Evolutionary conservation across 53 echinoderm and acorn worm genomes (phyloP).

Genomic region (Henricia sp.): DNA sequence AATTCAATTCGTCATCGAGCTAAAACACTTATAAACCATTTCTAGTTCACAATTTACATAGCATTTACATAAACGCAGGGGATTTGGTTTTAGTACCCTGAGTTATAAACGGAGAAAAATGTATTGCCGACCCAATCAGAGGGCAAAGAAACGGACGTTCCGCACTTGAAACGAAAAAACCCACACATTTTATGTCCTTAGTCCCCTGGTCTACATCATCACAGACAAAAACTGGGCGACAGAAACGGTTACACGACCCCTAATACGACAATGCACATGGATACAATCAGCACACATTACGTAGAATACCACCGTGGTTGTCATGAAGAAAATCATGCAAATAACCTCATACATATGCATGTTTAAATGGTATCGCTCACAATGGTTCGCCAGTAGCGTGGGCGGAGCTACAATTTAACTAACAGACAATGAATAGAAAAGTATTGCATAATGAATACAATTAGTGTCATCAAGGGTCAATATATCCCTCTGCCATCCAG

Average conservation of each 20-base stretch:
- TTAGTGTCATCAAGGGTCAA: constrained; percentile 37
- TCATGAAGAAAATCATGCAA: too few relatives aligned
- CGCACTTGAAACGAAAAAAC: neutral
- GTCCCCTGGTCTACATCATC: neutral
- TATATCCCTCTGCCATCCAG: constrained; percentile 16
- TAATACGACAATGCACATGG: constrained; percentile 23
- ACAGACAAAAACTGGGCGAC: neutral
- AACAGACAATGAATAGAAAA: constrained; percentile 22
- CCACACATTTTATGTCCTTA: too few relatives aligned
- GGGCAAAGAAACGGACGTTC: neutral
- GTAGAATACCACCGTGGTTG: too few relatives aligned
- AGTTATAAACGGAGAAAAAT: neutral
- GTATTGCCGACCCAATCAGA: neutral
- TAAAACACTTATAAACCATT: constrained; percentile 7
- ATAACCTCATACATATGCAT: neutral
- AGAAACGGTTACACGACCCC: constrained; percentile 40
- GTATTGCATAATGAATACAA: constrained; percentile 28
- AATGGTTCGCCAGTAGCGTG: neutral
- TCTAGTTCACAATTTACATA: neutral
- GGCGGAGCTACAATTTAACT: neutral
- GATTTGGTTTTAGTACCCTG: neutral
- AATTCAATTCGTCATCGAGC: constrained; percentile 2
- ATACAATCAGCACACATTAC: too few relatives aligned
- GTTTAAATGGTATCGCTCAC: neutral
- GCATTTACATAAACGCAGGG: neutral